Conservation (phyloP, 2,888 invertebrate genomes). For the Arrhopalites spinosus region DNA sequence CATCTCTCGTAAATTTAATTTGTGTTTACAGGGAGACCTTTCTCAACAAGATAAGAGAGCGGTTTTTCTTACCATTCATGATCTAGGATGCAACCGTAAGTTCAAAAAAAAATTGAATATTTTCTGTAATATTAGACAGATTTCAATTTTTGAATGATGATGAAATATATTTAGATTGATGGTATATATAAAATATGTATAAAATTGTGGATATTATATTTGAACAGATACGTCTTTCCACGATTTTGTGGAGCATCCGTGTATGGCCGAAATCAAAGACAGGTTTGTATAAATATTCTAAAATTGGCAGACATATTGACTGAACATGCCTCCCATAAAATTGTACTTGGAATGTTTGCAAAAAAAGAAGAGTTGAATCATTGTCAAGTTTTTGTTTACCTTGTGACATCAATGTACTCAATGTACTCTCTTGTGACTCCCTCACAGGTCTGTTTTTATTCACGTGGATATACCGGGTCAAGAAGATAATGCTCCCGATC, state of each 20-base stretch:
- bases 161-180: too few species aligned
- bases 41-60: slow-evolving; percentile 79
- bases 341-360: too few species aligned
- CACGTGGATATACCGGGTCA: slow-evolving; percentile 87
- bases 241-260: slow-evolving; percentile 79
- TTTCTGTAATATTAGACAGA: neutral
- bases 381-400: too few species aligned
- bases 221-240: slow-evolving; percentile 76
- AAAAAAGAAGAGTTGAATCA: too few species aligned
- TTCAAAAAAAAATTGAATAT: slow-evolving; percentile 55
- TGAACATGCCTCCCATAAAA: too few species aligned
- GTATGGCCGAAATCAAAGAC: slow-evolving; percentile 83
- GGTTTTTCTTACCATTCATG: slow-evolving; percentile 85
- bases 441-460: slow-evolving; percentile 75
- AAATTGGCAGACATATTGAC: too few species aligned
- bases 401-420: too few species aligned
- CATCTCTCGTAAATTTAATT: neutral
- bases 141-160: too few species aligned
- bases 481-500: slow-evolving; percentile 77
- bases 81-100: slow-evolving; percentile 82
- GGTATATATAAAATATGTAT: neutral
- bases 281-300: slow-evolving; percentile 66
- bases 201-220: neutral
- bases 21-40: slow-evolving; percentile 71
- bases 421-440: too few species aligned